phyloP scores from a whole-genome alignment of 2,113 vertebrate species.

The Clinocottus analis region DNA sequence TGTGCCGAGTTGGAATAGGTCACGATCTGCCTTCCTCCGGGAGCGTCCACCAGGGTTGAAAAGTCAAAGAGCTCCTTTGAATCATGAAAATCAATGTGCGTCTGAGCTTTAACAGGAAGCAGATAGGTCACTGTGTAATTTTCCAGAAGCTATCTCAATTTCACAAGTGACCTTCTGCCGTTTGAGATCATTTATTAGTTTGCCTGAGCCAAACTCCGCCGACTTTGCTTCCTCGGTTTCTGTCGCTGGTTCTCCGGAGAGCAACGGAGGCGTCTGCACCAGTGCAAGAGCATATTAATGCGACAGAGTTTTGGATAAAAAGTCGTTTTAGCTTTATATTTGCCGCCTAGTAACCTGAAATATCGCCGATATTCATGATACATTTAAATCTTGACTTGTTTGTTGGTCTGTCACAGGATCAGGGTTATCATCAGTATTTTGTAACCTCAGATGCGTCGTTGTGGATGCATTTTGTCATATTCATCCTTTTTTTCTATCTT shows the following conservation, averaged over 20 bases:
- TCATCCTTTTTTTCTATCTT: neutral
- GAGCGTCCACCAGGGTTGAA: conserved; percentile 27
- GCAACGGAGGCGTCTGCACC: neutral
- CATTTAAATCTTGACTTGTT: neutral
- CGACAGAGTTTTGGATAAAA: neutral
- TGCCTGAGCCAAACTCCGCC: conserved; percentile 28
- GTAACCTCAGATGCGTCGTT: neutral
- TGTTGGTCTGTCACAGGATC: neutral
- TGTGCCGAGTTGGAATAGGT: conserved; percentile 50
- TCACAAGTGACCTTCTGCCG: conserved; percentile 66
- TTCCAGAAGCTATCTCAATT: conserved; percentile 56
- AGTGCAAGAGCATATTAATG: conserved; percentile 32
- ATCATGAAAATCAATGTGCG: conserved; percentile 62
- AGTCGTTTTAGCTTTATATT: too few relatives aligned
- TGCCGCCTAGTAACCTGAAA: too few relatives aligned
- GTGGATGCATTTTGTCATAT: neutral
- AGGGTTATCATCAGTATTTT: neutral
- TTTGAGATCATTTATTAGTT: conserved; percentile 56
- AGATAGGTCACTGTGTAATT: conserved; percentile 56
- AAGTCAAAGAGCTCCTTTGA: conserved; percentile 63
- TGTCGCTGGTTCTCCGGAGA: conserved; percentile 18
- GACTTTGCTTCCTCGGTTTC: conserved; percentile 21
- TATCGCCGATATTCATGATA: neutral
- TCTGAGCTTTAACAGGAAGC: conserved; percentile 54
- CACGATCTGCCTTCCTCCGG: conserved; percentile 40